Conservation (phyloP, 2,797 vertebrate species). For the Ficedula albicollis region DNA sequence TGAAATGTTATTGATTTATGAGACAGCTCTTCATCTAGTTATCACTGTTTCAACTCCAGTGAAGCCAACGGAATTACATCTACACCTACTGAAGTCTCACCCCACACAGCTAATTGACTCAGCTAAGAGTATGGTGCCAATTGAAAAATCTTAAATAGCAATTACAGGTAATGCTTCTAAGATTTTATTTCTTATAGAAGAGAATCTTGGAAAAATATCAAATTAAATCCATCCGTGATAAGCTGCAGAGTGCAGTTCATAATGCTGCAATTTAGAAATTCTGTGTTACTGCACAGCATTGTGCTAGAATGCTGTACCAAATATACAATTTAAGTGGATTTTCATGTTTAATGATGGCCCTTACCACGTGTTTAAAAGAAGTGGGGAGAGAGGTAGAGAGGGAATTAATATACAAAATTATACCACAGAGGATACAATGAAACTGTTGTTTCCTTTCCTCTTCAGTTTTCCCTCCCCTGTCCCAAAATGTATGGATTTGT, state of each 20-base stretch:
- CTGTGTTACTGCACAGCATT: neutral
- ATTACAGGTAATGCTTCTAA: constrained; percentile 13
- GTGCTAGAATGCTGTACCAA: neutral
- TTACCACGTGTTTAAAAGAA: neutral
- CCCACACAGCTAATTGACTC: neutral
- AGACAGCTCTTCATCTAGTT: neutral
- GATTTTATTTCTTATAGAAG: neutral
- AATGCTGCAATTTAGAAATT: neutral
- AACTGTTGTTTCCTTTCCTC: neutral
- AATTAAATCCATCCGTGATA: neutral
- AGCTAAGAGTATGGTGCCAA: neutral
- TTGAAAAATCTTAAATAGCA: neutral
- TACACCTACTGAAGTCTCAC: neutral
- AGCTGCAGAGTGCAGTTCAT: neutral
- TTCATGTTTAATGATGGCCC: neutral
- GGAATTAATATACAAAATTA: neutral
- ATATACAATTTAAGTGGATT: neutral
- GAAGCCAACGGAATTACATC: neutral
- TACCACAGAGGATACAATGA: neutral
- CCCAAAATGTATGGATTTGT: neutral
- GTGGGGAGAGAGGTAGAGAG: neutral
- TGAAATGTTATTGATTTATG: neutral
- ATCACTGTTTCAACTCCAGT: neutral
- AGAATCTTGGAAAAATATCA: constrained; percentile 4
- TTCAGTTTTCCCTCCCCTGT: neutral